Conservation (phyloP, 2,797 vertebrate genomes). For the Enteromius radiatus region DNA sequence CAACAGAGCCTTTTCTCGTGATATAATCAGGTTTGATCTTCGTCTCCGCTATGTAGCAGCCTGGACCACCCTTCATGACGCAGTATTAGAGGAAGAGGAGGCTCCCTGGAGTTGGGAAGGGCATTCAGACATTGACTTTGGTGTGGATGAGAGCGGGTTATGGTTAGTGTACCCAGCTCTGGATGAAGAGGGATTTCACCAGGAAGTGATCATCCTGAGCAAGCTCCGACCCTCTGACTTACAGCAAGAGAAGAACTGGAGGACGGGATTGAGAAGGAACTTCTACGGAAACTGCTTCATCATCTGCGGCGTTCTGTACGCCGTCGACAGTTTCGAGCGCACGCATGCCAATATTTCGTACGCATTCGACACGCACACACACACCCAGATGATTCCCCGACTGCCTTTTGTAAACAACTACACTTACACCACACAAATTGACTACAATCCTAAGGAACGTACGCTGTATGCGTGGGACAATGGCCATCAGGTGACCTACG, state of each 20-base stretch:
- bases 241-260: constrained; percentile 87
- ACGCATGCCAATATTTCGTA: constrained; percentile 90
- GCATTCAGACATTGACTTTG: constrained; percentile 88
- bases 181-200: constrained; percentile 88
- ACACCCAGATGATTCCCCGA: constrained; percentile 90
- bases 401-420: constrained; percentile 89
- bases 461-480: constrained; percentile 94
- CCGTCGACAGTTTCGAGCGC: constrained; percentile 87
- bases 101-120: constrained; percentile 81
- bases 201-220: constrained; percentile 90
- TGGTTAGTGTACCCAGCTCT: constrained; percentile 93
- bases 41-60: constrained; percentile 87
- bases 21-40: constrained; percentile 92
- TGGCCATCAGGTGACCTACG: constrained; percentile 91
- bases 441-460: constrained; percentile 92
- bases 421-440: constrained; percentile 87
- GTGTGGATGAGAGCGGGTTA: constrained; percentile 90
- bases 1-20: constrained; percentile 92
- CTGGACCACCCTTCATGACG: constrained; percentile 90
- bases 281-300: constrained; percentile 91
- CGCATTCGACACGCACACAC: constrained; percentile 93
- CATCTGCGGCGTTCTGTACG: constrained; percentile 93
- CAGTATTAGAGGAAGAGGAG: constrained; percentile 80
- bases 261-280: constrained; percentile 88
- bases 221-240: constrained; percentile 86